phyloP scores from a whole-genome alignment of 2,797 vertebrate genomes.

The Myotis pilosus region DNA sequence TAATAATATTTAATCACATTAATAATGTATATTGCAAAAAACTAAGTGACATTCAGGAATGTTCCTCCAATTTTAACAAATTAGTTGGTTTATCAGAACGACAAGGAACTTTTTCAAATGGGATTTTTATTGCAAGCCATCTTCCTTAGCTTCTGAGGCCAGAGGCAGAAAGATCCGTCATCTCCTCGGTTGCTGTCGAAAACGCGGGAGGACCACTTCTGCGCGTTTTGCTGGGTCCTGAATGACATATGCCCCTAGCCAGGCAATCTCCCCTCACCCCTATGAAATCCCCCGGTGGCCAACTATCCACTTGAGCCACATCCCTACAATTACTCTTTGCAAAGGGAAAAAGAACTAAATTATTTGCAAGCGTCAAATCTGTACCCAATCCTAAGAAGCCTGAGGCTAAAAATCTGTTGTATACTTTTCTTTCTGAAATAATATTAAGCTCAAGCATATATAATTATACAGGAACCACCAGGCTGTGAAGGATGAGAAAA shows the following conservation, averaged over 20 bases:
- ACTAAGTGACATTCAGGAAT: slow-evolving; percentile 53
- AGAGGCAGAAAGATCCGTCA: slow-evolving; percentile 51
- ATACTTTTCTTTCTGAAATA: slow-evolving; percentile 74
- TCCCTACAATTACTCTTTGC: slow-evolving; percentile 44
- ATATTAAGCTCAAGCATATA: slow-evolving; percentile 75
- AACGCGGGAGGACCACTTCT: slow-evolving; percentile 16
- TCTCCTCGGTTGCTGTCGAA: not conserved
- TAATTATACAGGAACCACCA: slow-evolving; percentile 77
- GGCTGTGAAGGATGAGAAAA: slow-evolving; percentile 76
- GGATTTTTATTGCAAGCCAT: slow-evolving; percentile 42
- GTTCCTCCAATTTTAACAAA: slow-evolving; percentile 41
- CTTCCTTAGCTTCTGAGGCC: slow-evolving; percentile 32
- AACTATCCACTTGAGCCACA: not conserved
- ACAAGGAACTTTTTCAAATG: slow-evolving; percentile 53
- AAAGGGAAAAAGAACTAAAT: slow-evolving; percentile 46
- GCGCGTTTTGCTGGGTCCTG: not conserved
- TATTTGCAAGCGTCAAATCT: slow-evolving; percentile 73
- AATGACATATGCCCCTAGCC: not conserved
- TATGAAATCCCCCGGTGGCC: not conserved
- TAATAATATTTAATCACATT: slow-evolving; percentile 71
- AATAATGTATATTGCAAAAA: slow-evolving; percentile 61
- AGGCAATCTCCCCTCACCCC: not conserved
- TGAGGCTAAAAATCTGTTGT: slow-evolving; percentile 76
- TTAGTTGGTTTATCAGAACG: slow-evolving; percentile 32
- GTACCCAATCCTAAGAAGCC: slow-evolving; percentile 68